Evolutionary conservation across 1,140 invertebrate genomes (phyloP), one percentile per base, ranked within the genome.

Genomic region (Solenopsis invicta): DNA sequence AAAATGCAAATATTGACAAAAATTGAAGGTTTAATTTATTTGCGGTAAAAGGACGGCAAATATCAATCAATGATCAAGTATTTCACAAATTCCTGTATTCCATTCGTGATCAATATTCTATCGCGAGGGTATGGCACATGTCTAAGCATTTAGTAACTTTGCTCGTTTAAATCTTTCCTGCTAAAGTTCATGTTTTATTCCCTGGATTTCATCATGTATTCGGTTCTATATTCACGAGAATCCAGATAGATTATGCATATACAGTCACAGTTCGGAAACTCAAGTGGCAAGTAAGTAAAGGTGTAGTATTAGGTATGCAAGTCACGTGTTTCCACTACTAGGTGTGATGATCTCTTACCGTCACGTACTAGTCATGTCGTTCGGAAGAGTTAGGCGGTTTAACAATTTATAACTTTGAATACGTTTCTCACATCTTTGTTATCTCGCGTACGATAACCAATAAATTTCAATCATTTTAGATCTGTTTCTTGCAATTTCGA

Each of bases 351-450:
- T 84, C 80, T 62, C 80, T 75, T 74, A 71, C 77, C 18, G 77
- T 81, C 77, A 82, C 69, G 80, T 84, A 82, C 37, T 5, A 48
- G 18, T 82, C 80, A 34, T 48, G 54, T 45, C 18, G 54, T 61
- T 84, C 67, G 54, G 67, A 84, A 84, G 80, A 84, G 41, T 75
- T 75, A 75, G 72, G 24, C 54, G 66, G 1, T 84, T 75, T 75
- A 84, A 61, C 69, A 61, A 75, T 84, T 84, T 84, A 84, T 75
- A 84, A 62, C 29, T 61, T 8, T 8, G 76, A 37, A 34, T 45
- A 48, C n/a, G 8, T 45, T 59, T 21, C 18, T 34, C 61, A 21
- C 67, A 21, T 80, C n/a, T 67, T 16, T 18, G 37, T 81, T 59
- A 82, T 82, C 69, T 59, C 37, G 16, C 0, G 29, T 24, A 21